A percentile compares a stretch with the other conserved stretches of the same genome.
Conservation (phyloP, 2,888 invertebrate genomes). For the Pyrgus malvae region DNA sequence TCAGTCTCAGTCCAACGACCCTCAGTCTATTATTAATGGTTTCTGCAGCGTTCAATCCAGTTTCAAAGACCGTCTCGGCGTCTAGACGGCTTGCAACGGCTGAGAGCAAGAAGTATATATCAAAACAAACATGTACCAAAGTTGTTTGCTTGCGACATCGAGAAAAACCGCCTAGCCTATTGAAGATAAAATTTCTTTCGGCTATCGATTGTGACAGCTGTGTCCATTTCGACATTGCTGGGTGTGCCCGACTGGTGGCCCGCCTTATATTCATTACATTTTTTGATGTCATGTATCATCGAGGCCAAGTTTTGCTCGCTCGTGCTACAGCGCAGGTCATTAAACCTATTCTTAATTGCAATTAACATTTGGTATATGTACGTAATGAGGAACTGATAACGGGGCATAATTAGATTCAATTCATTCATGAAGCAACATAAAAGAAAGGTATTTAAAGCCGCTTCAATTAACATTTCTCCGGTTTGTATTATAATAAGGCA, state of each 20-base stretch:
- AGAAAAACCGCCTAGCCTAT: not conserved
- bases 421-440: no score
- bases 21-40: slow-evolving; percentile 63
- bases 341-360: not conserved
- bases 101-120: slow-evolving; percentile 36
- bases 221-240: slow-evolving; percentile 9
- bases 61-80: slow-evolving; percentile 55
- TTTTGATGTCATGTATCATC: slow-evolving; percentile 6
- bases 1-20: slow-evolving; percentile 52
- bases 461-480: not conserved
- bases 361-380: no score
- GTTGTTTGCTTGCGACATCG: slow-evolving; percentile 1
- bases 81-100: slow-evolving; percentile 61
- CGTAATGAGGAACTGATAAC: not conserved
- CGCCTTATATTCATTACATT: slow-evolving; percentile 5
- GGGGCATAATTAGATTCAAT: not conserved
- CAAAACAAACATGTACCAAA: slow-evolving; percentile 8
- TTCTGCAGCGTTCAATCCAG: slow-evolving; percentile 55
- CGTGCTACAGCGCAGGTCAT: not conserved
- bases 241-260: not conserved
- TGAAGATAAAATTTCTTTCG: slow-evolving; percentile 7
- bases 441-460: not conserved
- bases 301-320: not conserved
- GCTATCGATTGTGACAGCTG: not conserved
- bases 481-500: not conserved